Percentiles rank a stretch among this genome's conserved stretches.
Conservation (phyloP, 2,113 vertebrate genomes). For the Cochlearius cochlearius region DNA sequence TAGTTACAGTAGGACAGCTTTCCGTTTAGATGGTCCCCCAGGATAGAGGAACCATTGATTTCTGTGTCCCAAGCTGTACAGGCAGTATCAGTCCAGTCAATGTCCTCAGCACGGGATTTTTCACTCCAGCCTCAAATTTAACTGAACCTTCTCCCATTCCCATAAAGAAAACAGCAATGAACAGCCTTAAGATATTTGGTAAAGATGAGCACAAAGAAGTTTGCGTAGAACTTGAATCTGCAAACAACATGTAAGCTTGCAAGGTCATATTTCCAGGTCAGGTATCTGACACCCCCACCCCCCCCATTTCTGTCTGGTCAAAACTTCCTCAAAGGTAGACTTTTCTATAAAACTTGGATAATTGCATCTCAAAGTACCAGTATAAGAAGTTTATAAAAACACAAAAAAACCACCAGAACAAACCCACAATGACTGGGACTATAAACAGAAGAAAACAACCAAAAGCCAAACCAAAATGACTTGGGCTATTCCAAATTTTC, state of each 20-base stretch:
- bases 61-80: neutral
- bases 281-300: fast-evolving
- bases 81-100: neutral
- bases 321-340: neutral
- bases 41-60: slow-evolving; percentile 14
- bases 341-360: neutral
- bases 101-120: neutral
- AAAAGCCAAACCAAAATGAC: neutral
- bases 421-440: neutral
- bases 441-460: neutral
- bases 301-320: neutral
- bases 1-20: slow-evolving; percentile 17
- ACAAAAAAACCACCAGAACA: neutral
- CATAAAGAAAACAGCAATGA: neutral
- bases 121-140: neutral
- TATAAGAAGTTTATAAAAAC: neutral
- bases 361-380: neutral
- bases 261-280: neutral
- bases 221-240: neutral
- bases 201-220: neutral
- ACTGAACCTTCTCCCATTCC: neutral
- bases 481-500: neutral
- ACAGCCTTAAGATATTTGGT: neutral
- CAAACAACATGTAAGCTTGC: neutral
- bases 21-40: neutral